These are phyloP conservation scores for Anodontia alba DNA, from an alignment of 2,888 invertebrate genomes.

Conservation along the genomic window DNA sequence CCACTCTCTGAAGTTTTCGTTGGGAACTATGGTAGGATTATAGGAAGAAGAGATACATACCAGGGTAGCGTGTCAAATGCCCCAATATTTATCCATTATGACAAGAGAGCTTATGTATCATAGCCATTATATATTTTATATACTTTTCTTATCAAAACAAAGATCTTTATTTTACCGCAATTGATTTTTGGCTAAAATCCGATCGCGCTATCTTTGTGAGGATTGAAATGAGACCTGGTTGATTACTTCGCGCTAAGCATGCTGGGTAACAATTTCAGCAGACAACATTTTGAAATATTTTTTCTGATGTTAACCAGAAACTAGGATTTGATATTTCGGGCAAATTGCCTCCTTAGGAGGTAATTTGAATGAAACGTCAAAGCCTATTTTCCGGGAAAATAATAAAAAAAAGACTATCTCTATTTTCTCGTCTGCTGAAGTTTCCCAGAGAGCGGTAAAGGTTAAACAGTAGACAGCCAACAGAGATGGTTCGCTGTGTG, in stretches of 20 bases:
- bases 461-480: too few species aligned
- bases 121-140: slow-evolving; percentile 14
- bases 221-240: slow-evolving; percentile 4
- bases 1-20: not conserved
- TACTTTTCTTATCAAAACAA: slow-evolving; percentile 19
- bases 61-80: not conserved
- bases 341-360: too few species aligned
- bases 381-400: too few species aligned
- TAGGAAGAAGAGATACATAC: not conserved
- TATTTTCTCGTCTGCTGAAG: too few species aligned
- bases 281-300: too few species aligned
- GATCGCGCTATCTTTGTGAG: not conserved
- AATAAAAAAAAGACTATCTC: too few species aligned
- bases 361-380: too few species aligned
- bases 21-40: not conserved
- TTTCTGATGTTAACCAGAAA: too few species aligned
- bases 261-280: too few species aligned
- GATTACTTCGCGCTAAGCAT: not conserved
- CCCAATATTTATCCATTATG: not conserved
- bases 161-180: slow-evolving; percentile 14
- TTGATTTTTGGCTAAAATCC: slow-evolving; percentile 20
- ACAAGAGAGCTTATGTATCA: not conserved
- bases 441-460: too few species aligned
- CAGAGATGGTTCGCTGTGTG: too few species aligned
- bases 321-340: too few species aligned